A percentile compares a stretch with the other conserved stretches of the same genome.
Conservation (phyloP, 2,797 vertebrate genomes). For the Malurus splendens region DNA sequence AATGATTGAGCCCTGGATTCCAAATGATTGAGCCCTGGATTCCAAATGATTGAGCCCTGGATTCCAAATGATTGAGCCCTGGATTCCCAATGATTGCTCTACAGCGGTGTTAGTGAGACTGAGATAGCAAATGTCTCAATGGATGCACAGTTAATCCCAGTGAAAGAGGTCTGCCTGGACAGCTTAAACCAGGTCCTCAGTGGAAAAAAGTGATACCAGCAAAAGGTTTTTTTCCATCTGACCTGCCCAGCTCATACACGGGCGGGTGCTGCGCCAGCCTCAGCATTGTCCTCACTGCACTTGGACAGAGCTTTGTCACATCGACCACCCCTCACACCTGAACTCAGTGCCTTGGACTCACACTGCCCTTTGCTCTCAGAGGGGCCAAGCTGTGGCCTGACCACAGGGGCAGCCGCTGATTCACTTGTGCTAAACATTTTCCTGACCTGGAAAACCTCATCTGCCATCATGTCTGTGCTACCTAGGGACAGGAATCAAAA, state of each 20-base stretch:
- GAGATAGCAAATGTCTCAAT: not conserved
- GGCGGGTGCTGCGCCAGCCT: not conserved
- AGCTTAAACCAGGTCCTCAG: constrained; percentile 3
- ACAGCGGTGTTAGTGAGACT: not conserved
- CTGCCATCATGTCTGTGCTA: not conserved
- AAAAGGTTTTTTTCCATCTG: constrained; percentile 17
- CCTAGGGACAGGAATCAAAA: not conserved
- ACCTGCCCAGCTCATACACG: not conserved
- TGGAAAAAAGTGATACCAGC: not conserved
- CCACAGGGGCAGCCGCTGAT: not conserved
- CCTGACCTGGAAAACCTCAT: not conserved
- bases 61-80: not conserved
- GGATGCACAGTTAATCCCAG: not conserved
- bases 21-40: not conserved
- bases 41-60: not conserved
- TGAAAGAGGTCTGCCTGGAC: not conserved
- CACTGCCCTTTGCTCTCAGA: rapidly evolving
- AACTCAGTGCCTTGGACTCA: not conserved
- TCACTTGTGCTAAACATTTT: not conserved
- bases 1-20: not conserved
- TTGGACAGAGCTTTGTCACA: rapidly evolving
- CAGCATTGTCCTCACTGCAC: not conserved
- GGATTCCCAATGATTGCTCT: not conserved
- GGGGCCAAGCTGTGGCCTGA: no score
- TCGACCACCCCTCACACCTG: rapidly evolving